These are phyloP conservation scores for Saguinus midas DNA, from an alignment of 2,113 vertebrate species.

Conservation along the genomic window DNA sequence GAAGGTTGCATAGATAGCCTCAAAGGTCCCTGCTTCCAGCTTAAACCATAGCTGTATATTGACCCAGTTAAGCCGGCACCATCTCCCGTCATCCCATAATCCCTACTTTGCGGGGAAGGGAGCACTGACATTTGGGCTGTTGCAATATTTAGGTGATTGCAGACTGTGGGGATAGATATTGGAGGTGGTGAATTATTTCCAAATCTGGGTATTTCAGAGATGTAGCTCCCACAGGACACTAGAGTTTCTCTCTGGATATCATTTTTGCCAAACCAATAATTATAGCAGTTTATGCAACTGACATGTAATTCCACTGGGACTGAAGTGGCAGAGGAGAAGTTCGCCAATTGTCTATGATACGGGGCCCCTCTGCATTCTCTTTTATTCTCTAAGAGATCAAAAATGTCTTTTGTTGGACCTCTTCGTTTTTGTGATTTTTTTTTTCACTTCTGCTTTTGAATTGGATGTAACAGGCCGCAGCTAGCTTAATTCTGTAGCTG, in stretches of 20 bases:
- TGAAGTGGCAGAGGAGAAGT: slow-evolving; percentile 37
- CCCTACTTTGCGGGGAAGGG: neutral
- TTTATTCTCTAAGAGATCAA: neutral
- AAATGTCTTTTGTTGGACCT: neutral
- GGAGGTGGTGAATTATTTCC: slow-evolving; percentile 12
- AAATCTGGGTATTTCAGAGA: slow-evolving; percentile 42
- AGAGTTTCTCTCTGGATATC: neutral
- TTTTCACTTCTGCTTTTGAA: neutral
- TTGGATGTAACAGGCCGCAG: neutral
- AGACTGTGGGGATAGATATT: neutral
- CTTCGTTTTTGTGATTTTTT: neutral
- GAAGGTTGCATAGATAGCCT: neutral
- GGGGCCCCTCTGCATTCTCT: neutral
- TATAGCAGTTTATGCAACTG: slow-evolving; percentile 53
- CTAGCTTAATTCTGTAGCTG: neutral
- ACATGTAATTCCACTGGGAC: slow-evolving; percentile 38
- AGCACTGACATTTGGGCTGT: neutral
- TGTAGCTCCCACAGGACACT: neutral
- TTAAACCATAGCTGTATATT: neutral
- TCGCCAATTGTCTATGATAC: slow-evolving; percentile 19
- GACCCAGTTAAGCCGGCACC: neutral
- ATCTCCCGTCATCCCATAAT: fast-evolving
- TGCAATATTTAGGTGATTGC: neutral
- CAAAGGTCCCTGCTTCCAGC: neutral
- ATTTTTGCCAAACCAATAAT: slow-evolving; percentile 48